Percentiles rank a stretch among this genome's conserved stretches.
Evolutionary conservation across 2,113 vertebrate species (phyloP).

Genomic region (Coreoperca whiteheadi): DNA sequence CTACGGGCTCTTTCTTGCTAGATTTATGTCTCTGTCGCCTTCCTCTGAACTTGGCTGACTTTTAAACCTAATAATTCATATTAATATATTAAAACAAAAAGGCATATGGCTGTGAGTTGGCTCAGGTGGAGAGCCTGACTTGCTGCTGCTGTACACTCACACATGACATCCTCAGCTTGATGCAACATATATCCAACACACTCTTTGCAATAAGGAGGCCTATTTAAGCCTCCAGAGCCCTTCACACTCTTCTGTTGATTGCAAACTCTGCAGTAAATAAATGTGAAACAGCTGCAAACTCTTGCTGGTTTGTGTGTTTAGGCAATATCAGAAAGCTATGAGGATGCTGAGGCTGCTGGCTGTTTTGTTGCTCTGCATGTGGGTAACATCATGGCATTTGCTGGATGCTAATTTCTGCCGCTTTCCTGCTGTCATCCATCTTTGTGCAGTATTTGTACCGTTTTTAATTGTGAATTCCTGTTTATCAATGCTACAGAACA

Average conservation of each 20-base stretch:
- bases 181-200: neutral
- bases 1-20: conserved; percentile 5
- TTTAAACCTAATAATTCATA: neutral
- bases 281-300: conserved; percentile 67
- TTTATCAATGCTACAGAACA: conserved; percentile 25
- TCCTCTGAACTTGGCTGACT: neutral
- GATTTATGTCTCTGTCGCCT: conserved; percentile 6
- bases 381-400: conserved; percentile 61
- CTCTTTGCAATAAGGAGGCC: neutral
- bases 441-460: conserved; percentile 11
- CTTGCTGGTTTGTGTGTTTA: conserved; percentile 68
- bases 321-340: conserved; percentile 32
- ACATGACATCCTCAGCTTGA: neutral
- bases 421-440: conserved; percentile 21
- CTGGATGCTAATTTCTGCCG: conserved; percentile 64
- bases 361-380: conserved; percentile 71
- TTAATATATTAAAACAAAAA: neutral
- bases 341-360: conserved; percentile 54
- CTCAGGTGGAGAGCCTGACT: neutral
- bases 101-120: neutral
- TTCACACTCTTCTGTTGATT: conserved; percentile 18
- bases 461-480: conserved; percentile 30
- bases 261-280: conserved; percentile 58
- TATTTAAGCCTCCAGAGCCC: neutral
- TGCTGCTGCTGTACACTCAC: neutral